A percentile compares a stretch with the other conserved stretches of the same genome.
Conservation (phyloP, 2,113 vertebrate genomes). For the Vidua macroura region DNA sequence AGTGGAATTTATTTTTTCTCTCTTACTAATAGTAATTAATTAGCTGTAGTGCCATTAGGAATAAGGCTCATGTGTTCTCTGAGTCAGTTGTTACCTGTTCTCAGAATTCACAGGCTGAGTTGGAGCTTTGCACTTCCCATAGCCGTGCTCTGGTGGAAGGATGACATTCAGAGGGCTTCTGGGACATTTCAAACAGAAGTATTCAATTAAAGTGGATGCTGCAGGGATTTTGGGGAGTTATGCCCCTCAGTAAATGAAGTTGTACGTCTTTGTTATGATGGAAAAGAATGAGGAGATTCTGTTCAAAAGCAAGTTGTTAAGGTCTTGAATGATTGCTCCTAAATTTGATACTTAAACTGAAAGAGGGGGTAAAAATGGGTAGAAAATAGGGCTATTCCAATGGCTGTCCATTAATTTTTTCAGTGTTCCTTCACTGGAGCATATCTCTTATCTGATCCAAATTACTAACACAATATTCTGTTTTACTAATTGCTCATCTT, state of each 20-base stretch:
- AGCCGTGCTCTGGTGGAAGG: background rate
- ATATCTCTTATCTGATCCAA: background rate
- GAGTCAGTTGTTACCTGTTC: background rate
- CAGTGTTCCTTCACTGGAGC: background rate
- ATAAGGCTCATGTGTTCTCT: background rate
- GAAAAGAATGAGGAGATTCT: background rate
- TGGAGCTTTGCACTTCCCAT: background rate
- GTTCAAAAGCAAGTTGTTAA: background rate
- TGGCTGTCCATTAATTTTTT: background rate
- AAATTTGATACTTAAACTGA: background rate
- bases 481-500: conserved; percentile 36
- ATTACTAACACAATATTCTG: background rate
- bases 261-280: background rate
- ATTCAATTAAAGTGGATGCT: background rate
- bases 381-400: background rate
- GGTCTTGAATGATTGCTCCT: background rate
- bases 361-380: background rate
- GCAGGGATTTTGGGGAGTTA: background rate
- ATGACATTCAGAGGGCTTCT: background rate
- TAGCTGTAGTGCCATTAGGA: background rate
- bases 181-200: background rate
- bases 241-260: background rate
- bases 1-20: conserved; percentile 5
- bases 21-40: conserved; percentile 19
- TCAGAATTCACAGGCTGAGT: background rate